Evolutionary conservation across 2,113 vertebrate species (phyloP).

Genomic region (Sinosuthora webbiana): DNA sequence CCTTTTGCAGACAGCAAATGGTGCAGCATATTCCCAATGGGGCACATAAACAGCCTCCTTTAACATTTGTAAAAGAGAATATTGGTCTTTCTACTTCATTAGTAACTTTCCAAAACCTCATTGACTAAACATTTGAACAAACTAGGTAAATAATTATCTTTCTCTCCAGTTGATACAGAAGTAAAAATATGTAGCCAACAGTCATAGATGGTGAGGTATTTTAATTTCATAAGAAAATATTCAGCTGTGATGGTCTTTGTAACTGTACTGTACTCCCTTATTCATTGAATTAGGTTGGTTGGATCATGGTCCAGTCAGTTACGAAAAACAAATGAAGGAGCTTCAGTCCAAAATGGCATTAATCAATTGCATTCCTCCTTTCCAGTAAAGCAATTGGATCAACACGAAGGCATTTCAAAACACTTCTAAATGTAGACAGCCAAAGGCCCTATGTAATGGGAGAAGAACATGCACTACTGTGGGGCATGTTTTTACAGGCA

Average conservation of each 20-base stretch:
- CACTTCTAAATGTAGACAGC: neutral
- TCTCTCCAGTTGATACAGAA: neutral
- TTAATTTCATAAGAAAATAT: neutral
- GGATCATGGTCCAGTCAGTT: neutral
- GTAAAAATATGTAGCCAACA: neutral
- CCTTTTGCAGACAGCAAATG: neutral
- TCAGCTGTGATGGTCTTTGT: neutral
- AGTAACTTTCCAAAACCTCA: slow-evolving; percentile 36
- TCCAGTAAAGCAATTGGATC: neutral
- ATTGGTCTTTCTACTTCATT: slow-evolving; percentile 1
- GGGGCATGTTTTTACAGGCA: neutral
- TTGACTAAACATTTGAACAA: slow-evolving; percentile 35
- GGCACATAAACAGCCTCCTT: neutral
- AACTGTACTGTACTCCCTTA: neutral
- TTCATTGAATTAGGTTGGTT: neutral
- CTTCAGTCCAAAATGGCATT: neutral
- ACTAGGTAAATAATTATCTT: slow-evolving; percentile 10
- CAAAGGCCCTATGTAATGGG: neutral
- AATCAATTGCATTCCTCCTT: neutral
- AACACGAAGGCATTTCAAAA: neutral
- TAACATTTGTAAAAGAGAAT: neutral
- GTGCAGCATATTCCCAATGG: neutral
- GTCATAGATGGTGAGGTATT: neutral
- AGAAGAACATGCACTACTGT: neutral
- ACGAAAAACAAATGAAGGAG: neutral